phyloP scores from a whole-genome alignment of 35 echinoderm and acorn worm species.

The Holothuria glaberrima region DNA sequence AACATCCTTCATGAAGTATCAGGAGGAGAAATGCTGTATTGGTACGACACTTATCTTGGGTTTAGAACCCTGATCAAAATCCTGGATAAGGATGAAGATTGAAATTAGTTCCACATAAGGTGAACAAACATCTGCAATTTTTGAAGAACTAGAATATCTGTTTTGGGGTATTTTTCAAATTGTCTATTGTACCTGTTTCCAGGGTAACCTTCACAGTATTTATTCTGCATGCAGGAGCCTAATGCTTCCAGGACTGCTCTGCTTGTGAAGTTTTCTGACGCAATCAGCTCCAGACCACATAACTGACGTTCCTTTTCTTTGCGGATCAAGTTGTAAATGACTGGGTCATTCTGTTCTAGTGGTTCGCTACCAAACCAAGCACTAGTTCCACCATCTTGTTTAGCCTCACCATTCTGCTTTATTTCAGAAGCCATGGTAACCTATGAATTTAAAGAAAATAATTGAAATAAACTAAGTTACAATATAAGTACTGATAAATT shows the following conservation, averaged over 20 bases:
- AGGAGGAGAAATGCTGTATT: too few species aligned
- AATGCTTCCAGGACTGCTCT: constrained; percentile 87
- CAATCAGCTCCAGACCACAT: constrained; percentile 86
- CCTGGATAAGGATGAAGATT: too few species aligned
- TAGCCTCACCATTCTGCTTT: constrained; percentile 8
- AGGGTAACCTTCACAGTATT: constrained; percentile 98
- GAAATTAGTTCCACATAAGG: too few species aligned
- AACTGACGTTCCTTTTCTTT: constrained; percentile 89
- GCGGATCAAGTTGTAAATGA: constrained; percentile 75
- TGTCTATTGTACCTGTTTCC: constrained; percentile 77
- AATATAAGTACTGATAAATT: too few species aligned
- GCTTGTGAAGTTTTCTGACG: constrained; percentile 95
- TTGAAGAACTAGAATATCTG: too few species aligned
- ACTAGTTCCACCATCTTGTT: background rate
- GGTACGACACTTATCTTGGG: too few species aligned
- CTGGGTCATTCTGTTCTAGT: constrained; percentile 85
- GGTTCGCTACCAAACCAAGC: constrained; percentile 84
- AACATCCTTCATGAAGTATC: too few species aligned
- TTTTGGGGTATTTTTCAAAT: too few species aligned
- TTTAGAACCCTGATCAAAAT: too few species aligned
- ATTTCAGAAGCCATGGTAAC: background rate
- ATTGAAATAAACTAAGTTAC: too few species aligned
- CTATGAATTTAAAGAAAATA: background rate
- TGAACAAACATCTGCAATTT: too few species aligned
- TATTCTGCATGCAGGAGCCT: constrained; percentile 95